A percentile compares a stretch with the other conserved stretches of the same genome.
Conservation (phyloP, 2,888 invertebrate genomes). For the Polydrusus cervinus region DNA sequence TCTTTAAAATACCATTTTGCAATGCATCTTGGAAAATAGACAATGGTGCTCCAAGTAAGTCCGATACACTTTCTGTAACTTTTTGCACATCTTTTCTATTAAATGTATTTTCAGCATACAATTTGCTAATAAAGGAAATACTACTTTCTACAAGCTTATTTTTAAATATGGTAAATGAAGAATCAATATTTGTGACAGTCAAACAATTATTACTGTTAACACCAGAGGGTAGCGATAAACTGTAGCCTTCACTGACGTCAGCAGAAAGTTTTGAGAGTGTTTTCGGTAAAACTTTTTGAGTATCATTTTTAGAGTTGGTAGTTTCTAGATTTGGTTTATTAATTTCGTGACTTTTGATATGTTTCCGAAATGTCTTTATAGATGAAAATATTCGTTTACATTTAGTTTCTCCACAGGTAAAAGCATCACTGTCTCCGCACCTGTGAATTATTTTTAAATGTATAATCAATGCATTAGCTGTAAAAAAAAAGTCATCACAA, state of each 20-base stretch:
- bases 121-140: not conserved
- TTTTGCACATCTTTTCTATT: not conserved
- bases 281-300: not conserved
- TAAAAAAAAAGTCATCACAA: not conserved
- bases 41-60: not conserved
- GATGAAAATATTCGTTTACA: not conserved
- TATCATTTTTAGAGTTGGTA: not conserved
- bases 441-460: slow-evolving; percentile 2
- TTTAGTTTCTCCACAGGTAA: not conserved
- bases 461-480: not conserved
- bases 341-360: not conserved
- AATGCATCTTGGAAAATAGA: not conserved
- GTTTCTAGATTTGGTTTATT: not conserved
- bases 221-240: too few relatives aligned
- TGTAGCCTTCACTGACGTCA: too few relatives aligned
- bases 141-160: not conserved
- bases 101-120: not conserved
- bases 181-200: not conserved
- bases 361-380: not conserved
- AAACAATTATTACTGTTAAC: not conserved
- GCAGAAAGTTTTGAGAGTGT: too few relatives aligned
- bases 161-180: not conserved
- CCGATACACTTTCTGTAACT: not conserved
- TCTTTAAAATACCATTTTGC: too few relatives aligned
- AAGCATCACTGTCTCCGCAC: not conserved